phyloP scores from a whole-genome alignment of 2,113 vertebrate species.

The Antechinus stuartii region DNA sequence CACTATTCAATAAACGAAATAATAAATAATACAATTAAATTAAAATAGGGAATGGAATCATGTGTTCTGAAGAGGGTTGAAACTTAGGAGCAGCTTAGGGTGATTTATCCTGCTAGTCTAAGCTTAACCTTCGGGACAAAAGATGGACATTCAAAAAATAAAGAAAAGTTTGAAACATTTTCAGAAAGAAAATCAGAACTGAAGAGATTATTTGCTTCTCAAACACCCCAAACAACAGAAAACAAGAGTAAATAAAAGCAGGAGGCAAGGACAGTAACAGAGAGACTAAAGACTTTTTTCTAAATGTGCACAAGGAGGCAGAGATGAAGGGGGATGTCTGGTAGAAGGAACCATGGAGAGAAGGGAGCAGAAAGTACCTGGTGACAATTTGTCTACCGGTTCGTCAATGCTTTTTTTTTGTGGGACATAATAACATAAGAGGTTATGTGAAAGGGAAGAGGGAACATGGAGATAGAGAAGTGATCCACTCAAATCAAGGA shows the following conservation, averaged over 20 bases:
- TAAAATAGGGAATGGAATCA: neutral
- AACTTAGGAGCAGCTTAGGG: neutral
- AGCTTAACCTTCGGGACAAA: neutral
- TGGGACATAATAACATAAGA: neutral
- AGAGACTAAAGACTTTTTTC: neutral
- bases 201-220: neutral
- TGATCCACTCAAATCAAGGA: neutral
- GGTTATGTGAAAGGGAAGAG: neutral
- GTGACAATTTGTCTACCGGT: neutral
- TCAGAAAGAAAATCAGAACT: neutral
- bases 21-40: too few species aligned
- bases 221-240: neutral
- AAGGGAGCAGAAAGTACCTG: neutral
- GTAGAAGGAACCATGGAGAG: neutral
- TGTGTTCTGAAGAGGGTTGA: neutral
- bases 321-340: neutral
- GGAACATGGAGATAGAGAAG: neutral
- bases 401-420: neutral
- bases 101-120: neutral
- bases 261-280: neutral
- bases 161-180: neutral
- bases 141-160: neutral
- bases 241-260: neutral
- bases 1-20: too few species aligned
- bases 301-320: neutral